These are phyloP conservation scores for Nymphalis io DNA, from an alignment of 1,140 invertebrate species.

Conservation along the genomic window DNA sequence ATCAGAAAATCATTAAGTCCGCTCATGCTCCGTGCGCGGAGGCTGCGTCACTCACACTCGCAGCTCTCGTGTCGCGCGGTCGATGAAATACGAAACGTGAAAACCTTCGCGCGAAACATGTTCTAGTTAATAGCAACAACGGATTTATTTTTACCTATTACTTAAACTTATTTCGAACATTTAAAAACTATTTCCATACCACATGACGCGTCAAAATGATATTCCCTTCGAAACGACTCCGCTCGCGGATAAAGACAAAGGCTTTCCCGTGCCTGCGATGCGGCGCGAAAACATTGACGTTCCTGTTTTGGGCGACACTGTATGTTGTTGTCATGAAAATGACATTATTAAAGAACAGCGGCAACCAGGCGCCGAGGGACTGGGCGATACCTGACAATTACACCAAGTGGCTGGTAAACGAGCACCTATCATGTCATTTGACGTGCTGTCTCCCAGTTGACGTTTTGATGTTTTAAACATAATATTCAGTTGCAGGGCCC, in stretches of 20 bases:
- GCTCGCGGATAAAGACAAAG: slow-evolving; percentile 59
- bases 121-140: slow-evolving; percentile 29
- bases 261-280: slow-evolving; percentile 66
- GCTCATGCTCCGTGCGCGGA: slow-evolving; percentile 74
- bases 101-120: slow-evolving; percentile 43
- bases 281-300: slow-evolving; percentile 72
- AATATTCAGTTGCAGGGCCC: slow-evolving; percentile 61
- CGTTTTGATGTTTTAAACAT: slow-evolving; percentile 10
- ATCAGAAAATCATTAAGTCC: slow-evolving; percentile 71
- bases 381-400: slow-evolving; percentile 75
- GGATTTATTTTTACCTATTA: slow-evolving; percentile 10
- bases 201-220: slow-evolving; percentile 67
- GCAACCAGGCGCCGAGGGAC: slow-evolving; percentile 52
- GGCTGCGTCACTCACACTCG: slow-evolving; percentile 53
- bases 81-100: slow-evolving; percentile 35
- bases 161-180: slow-evolving; percentile 17
- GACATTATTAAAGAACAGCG: slow-evolving; percentile 73
- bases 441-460: background rate
- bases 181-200: slow-evolving; percentile 33
- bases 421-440: background rate
- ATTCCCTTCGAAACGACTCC: slow-evolving; percentile 59
- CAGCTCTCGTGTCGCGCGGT: slow-evolving; percentile 20
- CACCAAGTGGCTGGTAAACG: slow-evolving; percentile 72
- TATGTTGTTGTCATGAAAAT: slow-evolving; percentile 79
- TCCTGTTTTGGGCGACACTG: slow-evolving; percentile 75